Percentiles rank a stretch among this genome's conserved stretches.
Evolutionary conservation across 2,888 invertebrate genomes (phyloP).

Genomic region (Smittia aterrima): DNA sequence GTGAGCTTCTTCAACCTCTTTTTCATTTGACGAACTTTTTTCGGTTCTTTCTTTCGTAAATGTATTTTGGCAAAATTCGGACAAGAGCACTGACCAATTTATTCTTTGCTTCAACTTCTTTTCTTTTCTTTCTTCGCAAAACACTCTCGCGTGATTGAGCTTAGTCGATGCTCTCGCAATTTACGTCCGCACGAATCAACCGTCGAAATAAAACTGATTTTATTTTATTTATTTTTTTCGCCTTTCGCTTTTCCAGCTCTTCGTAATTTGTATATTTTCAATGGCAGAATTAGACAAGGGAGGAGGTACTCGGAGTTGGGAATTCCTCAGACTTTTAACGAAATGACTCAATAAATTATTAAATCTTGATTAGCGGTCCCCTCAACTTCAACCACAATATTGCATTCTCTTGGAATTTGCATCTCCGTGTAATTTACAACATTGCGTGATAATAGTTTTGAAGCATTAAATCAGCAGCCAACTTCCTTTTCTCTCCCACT

Average conservation of each 20-base stretch:
- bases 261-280: constrained; percentile 23
- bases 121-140: neutral
- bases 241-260: constrained; percentile 33
- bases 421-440: too few relatives aligned
- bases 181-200: constrained; percentile 27
- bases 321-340: neutral
- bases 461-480: too few relatives aligned
- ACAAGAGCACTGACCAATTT: neutral
- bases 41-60: neutral
- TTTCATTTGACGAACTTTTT: neutral
- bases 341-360: neutral
- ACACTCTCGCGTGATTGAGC: neutral
- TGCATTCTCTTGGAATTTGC: too few relatives aligned
- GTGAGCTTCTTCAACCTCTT: neutral
- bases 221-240: constrained; percentile 1
- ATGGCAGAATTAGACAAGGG: neutral
- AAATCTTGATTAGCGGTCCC: too few relatives aligned
- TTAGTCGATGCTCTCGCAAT: neutral
- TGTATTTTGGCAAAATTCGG: neutral
- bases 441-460: too few relatives aligned
- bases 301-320: neutral
- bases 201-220: constrained; percentile 23
- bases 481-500: too few relatives aligned
- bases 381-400: too few relatives aligned
- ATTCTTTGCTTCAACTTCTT: neutral